Conservation (phyloP, 2,888 invertebrate species). For the Caenorhabditis becei region DNA sequence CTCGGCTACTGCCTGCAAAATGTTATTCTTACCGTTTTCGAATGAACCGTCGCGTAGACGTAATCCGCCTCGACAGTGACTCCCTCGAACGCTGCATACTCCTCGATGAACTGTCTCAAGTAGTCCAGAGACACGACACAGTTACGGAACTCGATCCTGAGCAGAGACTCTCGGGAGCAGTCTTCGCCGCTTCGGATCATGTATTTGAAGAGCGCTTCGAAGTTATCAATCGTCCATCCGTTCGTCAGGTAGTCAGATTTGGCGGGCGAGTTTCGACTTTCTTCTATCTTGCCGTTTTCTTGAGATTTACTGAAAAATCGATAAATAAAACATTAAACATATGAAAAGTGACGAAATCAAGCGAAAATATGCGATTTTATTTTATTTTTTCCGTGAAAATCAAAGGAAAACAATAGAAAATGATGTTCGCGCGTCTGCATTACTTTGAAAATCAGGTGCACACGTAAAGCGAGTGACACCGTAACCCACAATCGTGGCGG, state of each 20-base stretch:
- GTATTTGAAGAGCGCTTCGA: constrained; percentile 57
- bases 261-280: constrained; percentile 48
- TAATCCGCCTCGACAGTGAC: constrained; percentile 38
- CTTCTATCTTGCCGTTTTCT: too few relatives aligned
- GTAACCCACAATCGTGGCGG: too few relatives aligned
- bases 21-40: too few relatives aligned
- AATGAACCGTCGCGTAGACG: constrained; percentile 54
- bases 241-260: constrained; percentile 56
- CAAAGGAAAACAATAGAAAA: too few relatives aligned
- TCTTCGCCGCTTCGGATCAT: constrained; percentile 40
- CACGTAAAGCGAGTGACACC: too few relatives aligned
- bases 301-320: too few relatives aligned
- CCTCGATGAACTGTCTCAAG: constrained; percentile 29
- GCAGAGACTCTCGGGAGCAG: constrained; percentile 22
- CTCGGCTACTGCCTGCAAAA: constrained; percentile 21
- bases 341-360: too few relatives aligned
- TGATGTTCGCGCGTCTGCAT: too few relatives aligned
- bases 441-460: too few relatives aligned
- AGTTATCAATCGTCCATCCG: constrained; percentile 49
- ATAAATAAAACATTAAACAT: too few relatives aligned
- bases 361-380: too few relatives aligned
- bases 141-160: constrained; percentile 46
- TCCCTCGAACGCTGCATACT: constrained; percentile 41
- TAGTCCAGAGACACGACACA: constrained; percentile 36
- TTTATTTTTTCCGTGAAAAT: too few relatives aligned